Conservation (phyloP, 2,888 invertebrate species). For the Melanostoma mellinum region DNA sequence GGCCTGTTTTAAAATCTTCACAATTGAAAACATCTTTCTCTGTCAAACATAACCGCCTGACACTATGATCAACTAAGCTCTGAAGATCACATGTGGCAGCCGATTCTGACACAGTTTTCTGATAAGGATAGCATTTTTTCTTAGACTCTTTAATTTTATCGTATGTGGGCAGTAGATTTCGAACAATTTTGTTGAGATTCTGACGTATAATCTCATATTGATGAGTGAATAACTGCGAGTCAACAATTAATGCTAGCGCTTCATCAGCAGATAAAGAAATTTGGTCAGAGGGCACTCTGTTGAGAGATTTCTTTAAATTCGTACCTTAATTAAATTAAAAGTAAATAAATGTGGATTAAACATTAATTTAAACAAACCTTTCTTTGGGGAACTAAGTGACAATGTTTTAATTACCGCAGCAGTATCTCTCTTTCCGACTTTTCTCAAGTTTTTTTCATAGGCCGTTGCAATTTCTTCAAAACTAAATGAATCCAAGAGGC, state of each 20-base stretch:
- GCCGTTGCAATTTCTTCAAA: slow-evolving; percentile 15
- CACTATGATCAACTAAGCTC: slow-evolving; percentile 23
- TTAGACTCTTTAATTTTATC: slow-evolving; percentile 13
- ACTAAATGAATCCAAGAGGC: slow-evolving; percentile 17
- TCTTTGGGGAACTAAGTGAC: too few relatives aligned
- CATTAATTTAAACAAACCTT: too few relatives aligned
- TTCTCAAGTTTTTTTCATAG: background rate
- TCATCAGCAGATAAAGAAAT: slow-evolving; percentile 13
- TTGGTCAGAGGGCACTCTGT: background rate
- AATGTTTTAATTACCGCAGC: too few relatives aligned
- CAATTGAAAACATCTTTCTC: slow-evolving; percentile 11
- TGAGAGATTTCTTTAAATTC: slow-evolving; percentile 2
- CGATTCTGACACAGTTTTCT: slow-evolving; percentile 12
- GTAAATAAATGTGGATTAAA: background rate
- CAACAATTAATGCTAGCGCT: slow-evolving; percentile 6
- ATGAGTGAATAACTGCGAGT: slow-evolving; percentile 3
- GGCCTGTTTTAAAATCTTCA: background rate
- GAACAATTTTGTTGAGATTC: slow-evolving; percentile 7
- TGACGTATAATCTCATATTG: slow-evolving; percentile 17
- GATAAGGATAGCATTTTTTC: slow-evolving; percentile 8
- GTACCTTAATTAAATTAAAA: slow-evolving; percentile 21
- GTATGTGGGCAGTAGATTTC: background rate
- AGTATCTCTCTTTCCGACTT: too few relatives aligned
- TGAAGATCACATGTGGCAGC: slow-evolving; percentile 12
- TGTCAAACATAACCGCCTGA: slow-evolving; percentile 10